A percentile compares a stretch with the other conserved stretches of the same genome.
Conservation (phyloP, 1,140 invertebrate species). For the Thaumetopoea pityocampa region DNA sequence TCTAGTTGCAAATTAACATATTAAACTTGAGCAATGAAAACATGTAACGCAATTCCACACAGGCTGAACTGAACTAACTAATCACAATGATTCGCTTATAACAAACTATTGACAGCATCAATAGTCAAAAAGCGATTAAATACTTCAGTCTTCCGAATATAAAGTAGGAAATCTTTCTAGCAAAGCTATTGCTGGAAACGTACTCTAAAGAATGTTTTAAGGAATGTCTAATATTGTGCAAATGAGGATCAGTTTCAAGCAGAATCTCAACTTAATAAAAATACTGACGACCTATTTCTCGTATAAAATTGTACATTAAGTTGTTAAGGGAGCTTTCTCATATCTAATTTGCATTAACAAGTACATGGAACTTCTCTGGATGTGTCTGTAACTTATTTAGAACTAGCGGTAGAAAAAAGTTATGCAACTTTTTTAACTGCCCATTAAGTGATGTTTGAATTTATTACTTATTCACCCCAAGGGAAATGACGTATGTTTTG, state of each 20-base stretch:
- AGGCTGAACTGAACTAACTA: conserved; percentile 25
- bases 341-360: not conserved
- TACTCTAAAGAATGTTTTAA: conserved; percentile 21
- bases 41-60: conserved; percentile 6
- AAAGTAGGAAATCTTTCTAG: conserved; percentile 34
- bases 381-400: not conserved
- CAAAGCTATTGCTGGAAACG: conserved; percentile 25
- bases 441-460: no score
- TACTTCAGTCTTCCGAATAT: conserved; percentile 48
- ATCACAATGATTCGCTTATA: conserved; percentile 35
- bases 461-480: no score
- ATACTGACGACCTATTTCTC: not conserved
- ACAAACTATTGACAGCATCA: conserved; percentile 57
- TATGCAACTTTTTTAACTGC: no score
- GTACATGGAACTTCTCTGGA: not conserved
- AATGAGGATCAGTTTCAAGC: conserved; percentile 14
- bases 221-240: conserved; percentile 41
- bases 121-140: conserved; percentile 53
- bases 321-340: not conserved
- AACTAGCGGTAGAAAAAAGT: not conserved
- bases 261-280: not conserved
- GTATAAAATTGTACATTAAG: not conserved
- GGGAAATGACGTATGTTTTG: no score
- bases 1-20: not conserved
- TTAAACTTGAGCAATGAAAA: not conserved